Base-by-base conservation (phyloP, 2,797 vertebrate genomes). In the Danio albolineatus region DNA sequence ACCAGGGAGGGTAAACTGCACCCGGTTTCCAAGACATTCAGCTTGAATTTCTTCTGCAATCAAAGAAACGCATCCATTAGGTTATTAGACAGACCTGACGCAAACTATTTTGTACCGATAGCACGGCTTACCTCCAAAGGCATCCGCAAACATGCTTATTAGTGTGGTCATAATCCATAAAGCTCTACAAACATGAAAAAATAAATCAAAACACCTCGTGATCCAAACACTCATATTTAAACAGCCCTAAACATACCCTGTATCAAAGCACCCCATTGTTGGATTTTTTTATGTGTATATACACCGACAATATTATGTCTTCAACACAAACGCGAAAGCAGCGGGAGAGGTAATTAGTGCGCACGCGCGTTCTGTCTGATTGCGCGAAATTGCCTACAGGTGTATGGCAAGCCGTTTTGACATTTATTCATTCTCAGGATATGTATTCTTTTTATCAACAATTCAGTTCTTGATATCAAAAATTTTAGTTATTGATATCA, bases 11-110 rank as follows among this genome's bases (percentile, higher is more conserved):
- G 2, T 54, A 17, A 79, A 79, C 49, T 73, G 77, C 5, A 79
- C 77, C 5, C 48, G n/a, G 43, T 64, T 79, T 6, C 66, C 77
- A 56, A 72, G 69, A 56, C 69, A 73, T 46, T 79, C 67, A 5
- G 59, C 77, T 19, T 56, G 14, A 9, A 64, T 64, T 62, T 14
- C 77, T 54, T 38, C 69, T 79, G 77, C 2, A 64, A 46, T 9
- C 65, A 60, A 28, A 71, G 9, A 9, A 44, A 46, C 1, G 2
- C 4, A 9, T 6, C 19, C 7, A 19, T 56, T 16, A 73, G 38
- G 4, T 14, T 16, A 56, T 19, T 73, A 14, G 7, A 60, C 1
- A 48, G 10, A 61, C 5, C 12, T 16, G 12, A 49, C 36, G 51
- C 17, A 14, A 36, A 46, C 14, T 1, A n/a, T 0, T 7, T 48